These are phyloP conservation scores for Scolopax rusticola DNA, from an alignment of 2,797 vertebrate species.

Conservation along the genomic window DNA sequence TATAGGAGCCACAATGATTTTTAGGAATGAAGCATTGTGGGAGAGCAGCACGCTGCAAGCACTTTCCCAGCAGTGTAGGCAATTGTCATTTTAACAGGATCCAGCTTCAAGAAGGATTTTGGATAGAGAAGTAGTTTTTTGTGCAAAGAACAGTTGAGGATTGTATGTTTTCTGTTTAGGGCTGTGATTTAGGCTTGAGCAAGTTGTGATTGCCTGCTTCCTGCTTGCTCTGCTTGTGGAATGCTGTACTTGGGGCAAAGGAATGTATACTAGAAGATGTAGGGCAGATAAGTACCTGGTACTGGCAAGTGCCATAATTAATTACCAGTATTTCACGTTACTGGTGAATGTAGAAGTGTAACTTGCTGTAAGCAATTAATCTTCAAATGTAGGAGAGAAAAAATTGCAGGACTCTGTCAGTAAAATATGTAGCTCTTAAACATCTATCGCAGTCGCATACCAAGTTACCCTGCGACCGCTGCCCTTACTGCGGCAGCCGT, in stretches of 20 bases:
- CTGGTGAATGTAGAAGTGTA: neutral
- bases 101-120: neutral
- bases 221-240: neutral
- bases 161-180: neutral
- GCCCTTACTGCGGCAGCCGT: neutral
- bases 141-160: neutral
- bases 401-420: neutral
- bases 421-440: constrained; percentile 31
- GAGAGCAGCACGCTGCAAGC: neutral
- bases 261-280: neutral
- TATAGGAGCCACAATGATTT: neutral
- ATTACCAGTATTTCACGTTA: neutral
- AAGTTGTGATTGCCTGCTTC: neutral
- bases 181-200: neutral
- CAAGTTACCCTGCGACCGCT: neutral
- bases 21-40: neutral
- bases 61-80: neutral
- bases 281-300: neutral
- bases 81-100: neutral
- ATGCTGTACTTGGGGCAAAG: neutral
- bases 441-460: accelerated
- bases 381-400: neutral
- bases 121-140: neutral
- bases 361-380: constrained; percentile 18
- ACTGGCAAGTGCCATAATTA: neutral